A percentile compares a stretch with the other conserved stretches of the same genome.
Evolutionary conservation across 2,113 vertebrate genomes (phyloP).

Genomic region (Perca schrenkii): DNA sequence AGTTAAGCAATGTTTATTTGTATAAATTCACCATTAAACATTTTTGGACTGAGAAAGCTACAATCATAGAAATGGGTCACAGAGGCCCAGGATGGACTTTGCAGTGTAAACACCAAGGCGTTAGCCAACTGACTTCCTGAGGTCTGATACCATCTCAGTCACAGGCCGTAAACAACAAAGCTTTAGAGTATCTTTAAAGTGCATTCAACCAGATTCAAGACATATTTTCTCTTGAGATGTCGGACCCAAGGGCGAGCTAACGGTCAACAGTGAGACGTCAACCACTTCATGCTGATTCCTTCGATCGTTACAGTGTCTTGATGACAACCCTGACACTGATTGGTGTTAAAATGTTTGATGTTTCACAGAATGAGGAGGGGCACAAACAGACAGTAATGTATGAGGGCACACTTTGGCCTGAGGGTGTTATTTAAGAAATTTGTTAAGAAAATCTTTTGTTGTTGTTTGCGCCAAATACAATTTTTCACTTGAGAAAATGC

Average conservation of each 20-base stretch:
- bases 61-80: constrained; percentile 68
- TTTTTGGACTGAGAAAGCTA: constrained; percentile 10
- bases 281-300: constrained; percentile 1
- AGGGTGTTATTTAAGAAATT: background rate
- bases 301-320: background rate
- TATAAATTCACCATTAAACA: constrained; percentile 19
- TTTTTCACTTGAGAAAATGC: background rate
- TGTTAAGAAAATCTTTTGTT: background rate
- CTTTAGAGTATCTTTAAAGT: constrained; percentile 67
- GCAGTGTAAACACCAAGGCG: constrained; percentile 79
- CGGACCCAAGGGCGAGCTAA: constrained; percentile 31
- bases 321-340: background rate
- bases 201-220: constrained; percentile 66
- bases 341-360: background rate
- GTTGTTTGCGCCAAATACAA: background rate
- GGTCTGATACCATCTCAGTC: constrained; percentile 78
- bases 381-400: background rate
- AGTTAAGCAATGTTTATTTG: constrained; percentile 14
- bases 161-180: constrained; percentile 71
- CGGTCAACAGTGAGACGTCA: constrained; percentile 25
- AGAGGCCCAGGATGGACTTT: constrained; percentile 57
- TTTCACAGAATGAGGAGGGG: background rate
- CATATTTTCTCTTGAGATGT: constrained; percentile 57
- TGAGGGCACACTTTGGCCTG: background rate
- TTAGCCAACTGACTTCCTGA: constrained; percentile 81